Base-by-base conservation (phyloP, 2,797 vertebrate genomes). In the Pyrocephalus nanus region DNA sequence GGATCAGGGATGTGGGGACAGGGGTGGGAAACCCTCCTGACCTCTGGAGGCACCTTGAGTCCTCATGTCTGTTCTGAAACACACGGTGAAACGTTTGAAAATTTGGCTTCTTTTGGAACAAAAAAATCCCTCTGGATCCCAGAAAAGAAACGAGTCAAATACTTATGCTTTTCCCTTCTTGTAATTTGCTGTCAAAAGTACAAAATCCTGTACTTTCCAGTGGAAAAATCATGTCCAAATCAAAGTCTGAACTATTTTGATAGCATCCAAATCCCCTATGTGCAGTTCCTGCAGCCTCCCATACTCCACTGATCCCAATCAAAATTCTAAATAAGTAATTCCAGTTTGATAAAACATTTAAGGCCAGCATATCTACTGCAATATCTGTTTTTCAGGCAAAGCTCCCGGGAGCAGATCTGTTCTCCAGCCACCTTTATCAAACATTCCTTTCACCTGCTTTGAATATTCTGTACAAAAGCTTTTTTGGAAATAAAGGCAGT, bases 261-360 rank as follows among this genome's bases (percentile, higher is more conserved):
- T 0, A 11, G n/a, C 29, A 27, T 1, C 23, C 6, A 30, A 62
- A 51, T 7, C 57, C 30, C 42, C 3, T 23, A 0, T 0, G 8
- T 7, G 38, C 67, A 10, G 23, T 21, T 62, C 51, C 73, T 54
- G 1, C 3, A 0, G 23, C 3, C 12, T 66, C 21, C 88, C 18
- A 1, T 3, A 10, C 25, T 8, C 20, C 12, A 32, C 1, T 32
- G 38, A 86, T 53, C 38, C 29, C 19, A 29, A 71, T 0, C 3
- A 18, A 42, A 77, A n/a, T 3, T 27, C 53, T 2, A 30, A 32
- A 8, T 45, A 38, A 82, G 34, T n/a, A n/a, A 66, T 36, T 55
- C 40, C 36, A 15, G 21, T 36, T 27, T 60, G 50, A 73, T 32
- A 55, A 60, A 60, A 60, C 15, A 48, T 50, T 74, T 57, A 40